Evolutionary conservation across 2,888 invertebrate genomes (phyloP), one percentile per base, ranked within the genome.

Genomic region (Drosophila maculinotata): DNA sequence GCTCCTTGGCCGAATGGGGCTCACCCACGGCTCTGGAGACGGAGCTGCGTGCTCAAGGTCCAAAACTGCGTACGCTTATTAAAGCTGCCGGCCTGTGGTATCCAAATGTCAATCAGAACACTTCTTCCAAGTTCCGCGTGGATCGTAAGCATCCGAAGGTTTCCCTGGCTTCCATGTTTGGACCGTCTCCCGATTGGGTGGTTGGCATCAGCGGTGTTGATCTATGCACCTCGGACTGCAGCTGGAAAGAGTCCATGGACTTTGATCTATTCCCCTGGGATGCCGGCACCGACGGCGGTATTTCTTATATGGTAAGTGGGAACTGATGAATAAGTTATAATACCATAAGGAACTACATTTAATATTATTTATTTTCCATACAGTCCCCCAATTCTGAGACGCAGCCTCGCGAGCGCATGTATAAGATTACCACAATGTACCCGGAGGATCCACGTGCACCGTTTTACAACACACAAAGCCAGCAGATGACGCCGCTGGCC

Each of bases 161-260:
- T 52, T 98, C 98, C 0, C 90, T 99, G 2, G 96, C 95, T 0
- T 96, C 96, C 0, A 97, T 97, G 97, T 95, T 97, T 86, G 96
- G 98, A 1, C 99, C 99, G 0, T 97, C 98, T 9, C 99, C 99
- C 0, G 99, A 99, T 92, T 99, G 99, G 99, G 96, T 98, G 80
- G 97, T 98, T 38, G 99, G 99, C 0, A 95, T 99, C 28, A 96
- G 94, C 58, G 95, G 96, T 0, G 92, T 98, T 53, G 96, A 99
- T 89, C 93, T 99, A 7, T 99, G 99, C 89, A 93, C 95, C 62
- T 92, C 93, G 65, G 97, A 99, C 92, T 98, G 99, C 90, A 94
- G 96, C 0, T 99, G 99, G 99, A 93, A 94, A n/a, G 95, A 96
- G 76, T 93, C 95, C 59, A 93, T 96, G 83, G 94, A 94, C 33